phyloP scores from a whole-genome alignment of 2,888 invertebrate genomes.

The Platerodrilus igneus region DNA sequence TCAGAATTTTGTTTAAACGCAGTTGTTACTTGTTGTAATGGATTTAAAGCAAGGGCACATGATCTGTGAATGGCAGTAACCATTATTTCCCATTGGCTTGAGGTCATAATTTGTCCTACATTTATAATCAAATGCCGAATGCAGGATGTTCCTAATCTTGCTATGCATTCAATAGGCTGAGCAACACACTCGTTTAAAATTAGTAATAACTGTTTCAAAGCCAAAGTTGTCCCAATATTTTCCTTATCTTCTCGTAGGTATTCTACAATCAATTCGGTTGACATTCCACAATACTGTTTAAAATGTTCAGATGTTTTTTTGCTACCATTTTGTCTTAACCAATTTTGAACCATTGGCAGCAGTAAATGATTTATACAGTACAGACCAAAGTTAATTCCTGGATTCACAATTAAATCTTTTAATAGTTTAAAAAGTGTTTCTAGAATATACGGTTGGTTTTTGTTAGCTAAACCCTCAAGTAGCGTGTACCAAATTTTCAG shows the following conservation, averaged over 20 bases:
- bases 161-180: conserved; percentile 84
- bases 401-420: conserved; percentile 69
- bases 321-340: conserved; percentile 67
- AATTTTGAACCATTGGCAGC: conserved; percentile 88
- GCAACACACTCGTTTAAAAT: conserved; percentile 88
- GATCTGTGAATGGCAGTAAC: conserved; percentile 78
- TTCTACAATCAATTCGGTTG: conserved; percentile 85
- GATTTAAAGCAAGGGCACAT: conserved; percentile 80
- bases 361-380: conserved; percentile 90
- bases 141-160: conserved; percentile 88
- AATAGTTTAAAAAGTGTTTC: conserved; percentile 84
- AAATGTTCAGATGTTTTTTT: conserved; percentile 77
- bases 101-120: conserved; percentile 74
- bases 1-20: conserved; percentile 89
- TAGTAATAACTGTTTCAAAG: conserved; percentile 78
- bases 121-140: conserved; percentile 80
- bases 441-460: conserved; percentile 77
- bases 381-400: conserved; percentile 84
- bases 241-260: conserved; percentile 58
- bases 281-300: conserved; percentile 90
- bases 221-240: conserved; percentile 64
- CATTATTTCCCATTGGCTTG: conserved; percentile 82
- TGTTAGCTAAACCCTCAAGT: conserved; percentile 75
- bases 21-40: conserved; percentile 80
- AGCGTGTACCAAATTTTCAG: conserved; percentile 87